Conservation (phyloP, 2,888 invertebrate species). For the Chirona hameri region DNA sequence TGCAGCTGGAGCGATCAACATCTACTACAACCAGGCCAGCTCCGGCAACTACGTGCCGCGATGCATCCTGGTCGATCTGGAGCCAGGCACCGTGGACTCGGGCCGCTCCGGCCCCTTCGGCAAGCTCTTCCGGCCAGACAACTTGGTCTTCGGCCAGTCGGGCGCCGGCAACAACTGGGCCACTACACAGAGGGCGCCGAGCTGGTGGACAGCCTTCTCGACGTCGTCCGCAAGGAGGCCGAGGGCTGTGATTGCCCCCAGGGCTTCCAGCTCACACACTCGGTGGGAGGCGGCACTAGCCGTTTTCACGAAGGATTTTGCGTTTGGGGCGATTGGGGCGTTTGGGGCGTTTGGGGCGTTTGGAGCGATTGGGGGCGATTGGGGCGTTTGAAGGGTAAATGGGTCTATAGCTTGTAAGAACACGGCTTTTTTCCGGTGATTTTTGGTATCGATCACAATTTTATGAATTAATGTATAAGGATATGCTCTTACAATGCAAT, state of each 20-base stretch:
- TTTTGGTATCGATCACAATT: too few relatives aligned
- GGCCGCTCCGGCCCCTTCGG: constrained; percentile 89
- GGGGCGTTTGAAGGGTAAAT: too few relatives aligned
- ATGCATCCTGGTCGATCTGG: constrained; percentile 77
- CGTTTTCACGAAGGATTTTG: too few relatives aligned
- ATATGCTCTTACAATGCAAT: too few relatives aligned
- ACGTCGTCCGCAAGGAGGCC: constrained; percentile 56
- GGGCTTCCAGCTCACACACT: constrained; percentile 77
- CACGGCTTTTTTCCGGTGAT: too few relatives aligned
- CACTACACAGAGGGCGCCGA: constrained; percentile 62
- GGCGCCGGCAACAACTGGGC: constrained; percentile 57
- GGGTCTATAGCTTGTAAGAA: too few relatives aligned
- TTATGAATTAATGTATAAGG: too few relatives aligned
- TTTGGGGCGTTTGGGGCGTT: too few relatives aligned
- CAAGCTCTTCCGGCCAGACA: constrained; percentile 65
- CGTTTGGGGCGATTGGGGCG: too few relatives aligned
- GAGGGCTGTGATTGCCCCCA: constrained; percentile 58
- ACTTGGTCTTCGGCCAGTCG: constrained; percentile 57
- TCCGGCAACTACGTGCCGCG: constrained; percentile 40
- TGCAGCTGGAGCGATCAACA: constrained; percentile 54
- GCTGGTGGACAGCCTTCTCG: constrained; percentile 57
- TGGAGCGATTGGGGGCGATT: too few relatives aligned
- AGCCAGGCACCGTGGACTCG: constrained; percentile 97
- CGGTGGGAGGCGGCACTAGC: constrained; percentile 82
- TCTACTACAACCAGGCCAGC: constrained; percentile 53